Conservation (phyloP, 2,797 vertebrate species). For the Peromyscus nudipes region DNA sequence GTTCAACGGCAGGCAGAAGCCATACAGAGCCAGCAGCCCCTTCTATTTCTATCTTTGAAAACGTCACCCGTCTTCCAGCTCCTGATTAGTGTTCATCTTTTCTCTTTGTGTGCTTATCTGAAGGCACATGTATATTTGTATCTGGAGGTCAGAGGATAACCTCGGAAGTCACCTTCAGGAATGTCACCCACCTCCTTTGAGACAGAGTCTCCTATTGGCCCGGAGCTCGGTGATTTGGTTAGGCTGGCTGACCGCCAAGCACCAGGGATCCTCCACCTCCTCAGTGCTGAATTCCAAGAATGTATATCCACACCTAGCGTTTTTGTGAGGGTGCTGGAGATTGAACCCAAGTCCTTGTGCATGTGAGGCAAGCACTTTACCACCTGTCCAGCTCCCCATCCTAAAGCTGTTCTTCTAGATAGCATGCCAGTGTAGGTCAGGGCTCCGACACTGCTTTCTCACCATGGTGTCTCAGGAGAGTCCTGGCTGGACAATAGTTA, state of each 20-base stretch:
- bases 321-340: neutral
- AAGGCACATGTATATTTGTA: neutral
- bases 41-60: neutral
- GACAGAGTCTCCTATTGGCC: neutral
- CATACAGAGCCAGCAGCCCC: neutral
- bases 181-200: neutral
- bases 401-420: neutral
- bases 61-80: neutral
- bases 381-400: neutral
- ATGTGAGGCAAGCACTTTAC: neutral
- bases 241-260: neutral
- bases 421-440: neutral
- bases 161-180: neutral
- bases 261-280: neutral
- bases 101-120: neutral
- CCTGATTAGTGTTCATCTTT: neutral
- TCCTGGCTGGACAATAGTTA: neutral
- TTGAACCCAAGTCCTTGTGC: neutral
- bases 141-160: neutral
- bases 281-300: neutral
- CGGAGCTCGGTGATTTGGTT: neutral
- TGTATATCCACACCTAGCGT: neutral
- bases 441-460: neutral
- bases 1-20: neutral
- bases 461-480: accelerated